Base-by-base conservation (phyloP, 1,140 invertebrate species). In the Eubasilissa regina region DNA sequence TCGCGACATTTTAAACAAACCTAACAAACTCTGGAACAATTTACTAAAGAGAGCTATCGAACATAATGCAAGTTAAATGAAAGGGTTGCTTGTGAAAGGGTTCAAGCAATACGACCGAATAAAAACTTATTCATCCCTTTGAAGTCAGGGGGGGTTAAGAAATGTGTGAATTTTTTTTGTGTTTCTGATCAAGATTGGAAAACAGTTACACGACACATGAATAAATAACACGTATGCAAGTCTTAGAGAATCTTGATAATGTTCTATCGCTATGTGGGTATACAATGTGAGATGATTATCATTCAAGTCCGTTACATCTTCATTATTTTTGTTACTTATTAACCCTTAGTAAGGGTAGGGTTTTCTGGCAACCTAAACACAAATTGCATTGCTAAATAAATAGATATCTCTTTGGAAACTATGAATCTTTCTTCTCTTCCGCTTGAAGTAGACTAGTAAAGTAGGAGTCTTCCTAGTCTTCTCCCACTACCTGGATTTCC, bases 11-110 rank as follows among this genome's bases (percentile, higher is more conserved):
- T 25, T 62, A 62, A 25, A 62, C n/a, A 35, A 62, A 60, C 9
- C 25, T 21, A 62, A 62, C 58, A 62, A 62, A 62, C 58, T 62
- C 13, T 21, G 17, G 12, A 62, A 62, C 58, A 62, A 62, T 62
- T 62, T 35, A 35, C 6, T 35, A 35, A 62, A 25, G 58, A 21
- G 58, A 62, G 21, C 58, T 62, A 9, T 21, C 13, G 25, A n/a
- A 11, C 58, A 25, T 21, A 62, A 13, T 17, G 58, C 17, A 10
- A 10, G 58, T 35, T 62, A 62, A 35, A 62, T 25, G 58, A 62
- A 62, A 25, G 58, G 58, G 58, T 62, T 35, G 58, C 13, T 21
- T 21, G 1, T 43, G 7, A 44, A 64, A 43, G 43, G 60, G 60
- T 25, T 64, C 15, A 70, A 9, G 44, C 25, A 70, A 17, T 47